Evolutionary conservation across 2,113 vertebrate species (phyloP), one percentile per base, ranked within the genome.

Genomic region (Pachyramphus minor): DNA sequence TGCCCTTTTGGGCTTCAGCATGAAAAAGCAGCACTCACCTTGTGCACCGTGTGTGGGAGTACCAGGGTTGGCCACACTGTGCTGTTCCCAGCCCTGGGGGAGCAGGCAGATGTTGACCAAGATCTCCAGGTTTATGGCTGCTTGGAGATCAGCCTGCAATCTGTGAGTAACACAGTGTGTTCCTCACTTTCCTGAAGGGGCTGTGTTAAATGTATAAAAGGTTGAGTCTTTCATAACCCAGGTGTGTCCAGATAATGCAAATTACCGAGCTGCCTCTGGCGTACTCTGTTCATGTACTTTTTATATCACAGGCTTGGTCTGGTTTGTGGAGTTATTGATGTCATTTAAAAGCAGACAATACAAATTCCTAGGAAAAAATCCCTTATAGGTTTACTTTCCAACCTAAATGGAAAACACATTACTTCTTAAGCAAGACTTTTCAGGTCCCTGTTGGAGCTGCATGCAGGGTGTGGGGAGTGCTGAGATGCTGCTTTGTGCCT

Each of bases 381-480:
- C 47, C 2, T 0, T 6, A 16, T 31, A 22, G 55, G n/a, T 59
- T 9, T 39, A 30, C 6, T n/a, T n/a, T n/a, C n/a, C n/a, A n/a
- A n/a, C n/a, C n/a, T 42, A 52, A 30, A 45, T 62, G 66, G 52
- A 17, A 71, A 85, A 60, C 64, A 21, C 25, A 20, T 25, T 3
- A 1, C 41, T 60, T 18, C 9, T 30, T 27, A 14, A 42, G 22
- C 14, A 19, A 28, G 21, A 6, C 45, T 55, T 64, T 53, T 28
- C 23, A 20, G 45, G 55, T 59, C 19, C 9, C 14, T 1, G 4
- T 2, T 69, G 68, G 60, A 60, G 33, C 25, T 58, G 47, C 31
- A 33, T 0, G 0, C 27, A 14, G 42, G 27, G 10, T 6, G 8
- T 15, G 30, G 47, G 42, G 8, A 59, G 5, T 4, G 39, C 69